Evolutionary conservation across 2,113 vertebrate species (phyloP), one percentile per base, ranked within the genome.

Genomic region (Glareola pratincola): DNA sequence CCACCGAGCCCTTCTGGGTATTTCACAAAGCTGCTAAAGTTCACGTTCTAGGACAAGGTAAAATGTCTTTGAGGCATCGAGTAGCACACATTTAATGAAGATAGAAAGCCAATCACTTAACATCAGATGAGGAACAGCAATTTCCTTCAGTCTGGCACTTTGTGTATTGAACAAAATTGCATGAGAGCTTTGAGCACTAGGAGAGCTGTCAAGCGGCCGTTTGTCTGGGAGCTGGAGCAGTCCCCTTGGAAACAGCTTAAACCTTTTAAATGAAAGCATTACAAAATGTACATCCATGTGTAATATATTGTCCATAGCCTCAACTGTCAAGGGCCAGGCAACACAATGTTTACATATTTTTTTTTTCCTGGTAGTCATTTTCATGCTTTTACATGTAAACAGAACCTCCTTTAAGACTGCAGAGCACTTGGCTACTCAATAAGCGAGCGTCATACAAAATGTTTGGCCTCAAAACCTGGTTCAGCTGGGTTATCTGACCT

Each of bases 61-160:
- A 96, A 96, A 95, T 92, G 96, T 95, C 96, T 97, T 94, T 84
- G 72, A 96, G 96, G 84, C 95, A 93, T 95, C 17, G 88, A 96
- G 76, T 81, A 97, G 92, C 97, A 92, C 82, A 85, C 95, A 84
- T 96, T 97, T 97, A 97, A 97, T 97, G 95, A 97, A 95, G 97
- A 96, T 90, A 96, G 96, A 97, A 97, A 97, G 96, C 95, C 95
- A 96, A 97, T 97, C 97, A 96, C 96, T 97, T 97, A 98, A 95
- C 97, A 94, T 96, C 90, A 94, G 95, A 96, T 92, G 92, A 96
- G 95, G 94, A 96, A 96, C 94, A 86, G 97, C 94, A 92, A 97
- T 97, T 97, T 97, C 96, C 96, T 97, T 95, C 95, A 91, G 92
- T 94, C 94, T 96, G 94, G 95, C 92, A 97, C 95, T 95, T 96